Conservation (phyloP, 2,888 invertebrate species). For the Taphrorychus bicolor region DNA sequence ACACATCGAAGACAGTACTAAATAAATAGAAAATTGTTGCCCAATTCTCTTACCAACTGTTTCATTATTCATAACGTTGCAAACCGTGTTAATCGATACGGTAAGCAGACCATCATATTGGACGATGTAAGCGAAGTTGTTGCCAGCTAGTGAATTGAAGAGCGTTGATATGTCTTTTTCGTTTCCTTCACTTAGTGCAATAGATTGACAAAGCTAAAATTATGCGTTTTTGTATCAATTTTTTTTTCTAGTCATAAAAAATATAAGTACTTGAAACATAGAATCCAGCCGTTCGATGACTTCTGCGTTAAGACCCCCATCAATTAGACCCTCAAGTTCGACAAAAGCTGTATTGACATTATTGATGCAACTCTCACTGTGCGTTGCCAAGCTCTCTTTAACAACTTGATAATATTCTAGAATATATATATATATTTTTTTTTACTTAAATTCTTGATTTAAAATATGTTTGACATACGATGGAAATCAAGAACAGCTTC, state of each 20-base stretch:
- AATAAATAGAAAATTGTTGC: neutral
- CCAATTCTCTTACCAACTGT: constrained; percentile 1
- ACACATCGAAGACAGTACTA: too few species aligned
- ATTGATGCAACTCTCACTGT: constrained; percentile 61
- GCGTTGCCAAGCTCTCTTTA: constrained; percentile 63
- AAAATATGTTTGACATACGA: constrained; percentile 63
- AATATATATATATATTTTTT: too few species aligned
- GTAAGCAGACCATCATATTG: constrained; percentile 95
- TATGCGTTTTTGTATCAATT: neutral
- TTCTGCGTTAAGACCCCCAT: constrained; percentile 23
- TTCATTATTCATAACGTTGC: constrained; percentile 73
- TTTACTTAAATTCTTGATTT: neutral
- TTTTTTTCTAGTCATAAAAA: neutral
- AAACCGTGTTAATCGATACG: constrained; percentile 63
- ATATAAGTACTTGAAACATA: constrained; percentile 62
- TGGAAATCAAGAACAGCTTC: constrained; percentile 84
- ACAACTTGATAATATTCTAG: constrained; percentile 88
- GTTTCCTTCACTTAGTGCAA: constrained; percentile 67
- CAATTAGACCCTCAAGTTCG: constrained; percentile 28
- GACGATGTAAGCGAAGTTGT: constrained; percentile 87
- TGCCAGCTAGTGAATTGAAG: constrained; percentile 78
- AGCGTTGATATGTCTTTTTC: constrained; percentile 78
- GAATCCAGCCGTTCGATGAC: constrained; percentile 45
- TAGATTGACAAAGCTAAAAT: constrained; percentile 78
- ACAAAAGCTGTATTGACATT: constrained; percentile 19